Conservation (phyloP, 2,113 vertebrate genomes). For the Synodontis membranacea region DNA sequence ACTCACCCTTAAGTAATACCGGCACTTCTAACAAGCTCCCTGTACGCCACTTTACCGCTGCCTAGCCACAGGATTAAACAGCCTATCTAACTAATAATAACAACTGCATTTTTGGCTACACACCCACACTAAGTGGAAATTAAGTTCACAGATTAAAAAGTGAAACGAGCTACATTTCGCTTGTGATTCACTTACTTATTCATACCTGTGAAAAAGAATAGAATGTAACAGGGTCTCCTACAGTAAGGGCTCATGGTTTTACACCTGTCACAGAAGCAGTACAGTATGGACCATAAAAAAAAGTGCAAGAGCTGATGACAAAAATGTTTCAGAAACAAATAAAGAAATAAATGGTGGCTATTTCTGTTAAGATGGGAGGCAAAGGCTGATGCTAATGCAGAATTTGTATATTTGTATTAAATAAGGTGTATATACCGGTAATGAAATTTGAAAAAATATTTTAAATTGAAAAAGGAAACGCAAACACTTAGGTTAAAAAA, state of each 20-base stretch:
- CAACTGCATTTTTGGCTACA: background rate
- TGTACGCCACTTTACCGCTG: background rate
- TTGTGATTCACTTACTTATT: background rate
- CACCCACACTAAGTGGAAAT: background rate
- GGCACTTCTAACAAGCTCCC: background rate
- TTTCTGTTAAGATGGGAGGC: too few relatives aligned
- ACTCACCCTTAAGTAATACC: background rate
- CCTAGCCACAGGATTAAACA: background rate
- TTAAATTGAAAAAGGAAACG: too few relatives aligned
- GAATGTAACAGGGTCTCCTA: background rate
- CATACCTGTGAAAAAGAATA: background rate
- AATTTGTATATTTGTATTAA: too few relatives aligned
- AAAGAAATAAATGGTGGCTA: background rate
- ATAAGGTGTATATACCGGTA: too few relatives aligned
- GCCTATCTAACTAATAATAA: background rate
- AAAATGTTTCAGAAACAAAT: background rate
- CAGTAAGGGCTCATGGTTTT: background rate
- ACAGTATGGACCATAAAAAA: too few relatives aligned
- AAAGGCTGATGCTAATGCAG: too few relatives aligned
- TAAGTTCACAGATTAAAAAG: background rate
- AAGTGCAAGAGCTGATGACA: background rate
- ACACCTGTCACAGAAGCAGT: background rate
- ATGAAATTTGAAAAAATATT: too few relatives aligned
- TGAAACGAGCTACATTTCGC: background rate
- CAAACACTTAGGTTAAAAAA: too few relatives aligned